These are phyloP conservation scores for Trichoplusia ni DNA, from an alignment of 1,140 invertebrate species.

Conservation along the genomic window DNA sequence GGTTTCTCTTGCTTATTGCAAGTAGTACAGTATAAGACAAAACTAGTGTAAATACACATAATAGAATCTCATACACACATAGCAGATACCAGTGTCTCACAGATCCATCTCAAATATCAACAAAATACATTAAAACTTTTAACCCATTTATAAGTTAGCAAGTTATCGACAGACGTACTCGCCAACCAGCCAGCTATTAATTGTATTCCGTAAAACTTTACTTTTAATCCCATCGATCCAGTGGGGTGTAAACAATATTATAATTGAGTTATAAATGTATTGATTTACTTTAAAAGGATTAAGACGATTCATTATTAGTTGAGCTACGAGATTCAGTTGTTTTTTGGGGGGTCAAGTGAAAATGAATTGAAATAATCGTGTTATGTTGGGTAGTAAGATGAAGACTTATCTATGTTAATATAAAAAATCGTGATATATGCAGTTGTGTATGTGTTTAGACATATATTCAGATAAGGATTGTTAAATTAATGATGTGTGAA, in stretches of 20 bases:
- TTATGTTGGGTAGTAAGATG: too few relatives aligned
- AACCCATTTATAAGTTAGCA: slow-evolving; percentile 28
- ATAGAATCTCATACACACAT: neutral
- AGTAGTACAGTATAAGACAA: too few relatives aligned
- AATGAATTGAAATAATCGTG: too few relatives aligned
- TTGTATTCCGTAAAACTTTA: slow-evolving; percentile 30
- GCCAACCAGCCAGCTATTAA: slow-evolving; percentile 20
- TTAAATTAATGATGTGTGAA: too few relatives aligned
- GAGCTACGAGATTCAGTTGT: neutral
- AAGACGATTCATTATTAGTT: neutral
- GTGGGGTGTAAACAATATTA: slow-evolving; percentile 21
- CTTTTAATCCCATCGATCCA: slow-evolving; percentile 26
- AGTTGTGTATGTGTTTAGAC: too few relatives aligned
- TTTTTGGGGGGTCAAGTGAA: neutral
- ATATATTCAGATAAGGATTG: too few relatives aligned
- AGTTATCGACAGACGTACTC: slow-evolving; percentile 20
- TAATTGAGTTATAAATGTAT: slow-evolving; percentile 30
- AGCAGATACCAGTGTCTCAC: neutral
- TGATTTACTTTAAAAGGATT: slow-evolving; percentile 6
- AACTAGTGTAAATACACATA: too few relatives aligned
- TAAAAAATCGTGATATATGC: too few relatives aligned
- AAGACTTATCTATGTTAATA: too few relatives aligned
- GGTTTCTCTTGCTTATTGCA: too few relatives aligned
- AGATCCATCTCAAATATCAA: slow-evolving; percentile 4
- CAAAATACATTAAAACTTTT: slow-evolving; percentile 32